These are phyloP conservation scores for Leptogaster cylindrica DNA, from an alignment of 2,888 invertebrate genomes.

Conservation along the genomic window DNA sequence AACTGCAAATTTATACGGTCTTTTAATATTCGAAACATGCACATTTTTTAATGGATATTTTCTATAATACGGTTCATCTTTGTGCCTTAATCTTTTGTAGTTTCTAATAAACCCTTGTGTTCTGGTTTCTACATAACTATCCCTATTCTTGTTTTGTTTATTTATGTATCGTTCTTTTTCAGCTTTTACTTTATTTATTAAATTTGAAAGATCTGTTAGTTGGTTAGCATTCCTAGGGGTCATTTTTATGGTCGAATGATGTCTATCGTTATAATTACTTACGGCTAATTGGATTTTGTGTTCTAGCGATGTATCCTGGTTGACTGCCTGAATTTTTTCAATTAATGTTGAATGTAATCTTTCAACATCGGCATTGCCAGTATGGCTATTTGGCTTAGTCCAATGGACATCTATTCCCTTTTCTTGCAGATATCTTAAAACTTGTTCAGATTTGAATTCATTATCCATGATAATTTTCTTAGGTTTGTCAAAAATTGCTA, in stretches of 20 bases:
- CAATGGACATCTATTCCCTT: conserved; percentile 12
- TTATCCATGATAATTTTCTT: conserved; percentile 28
- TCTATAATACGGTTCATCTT: not conserved
- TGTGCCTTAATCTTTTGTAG: not conserved
- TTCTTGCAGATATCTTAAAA: conserved; percentile 16
- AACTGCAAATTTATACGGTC: not conserved
- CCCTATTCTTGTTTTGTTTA: not conserved
- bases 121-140: not conserved
- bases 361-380: not conserved
- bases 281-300: not conserved
- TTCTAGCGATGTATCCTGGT: not conserved
- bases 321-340: conserved; percentile 1
- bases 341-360: conserved; percentile 29
- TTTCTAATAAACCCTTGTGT: not conserved
- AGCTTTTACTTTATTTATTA: not conserved
- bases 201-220: not conserved
- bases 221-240: not conserved
- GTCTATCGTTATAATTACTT: not conserved
- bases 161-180: not conserved
- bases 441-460: conserved; percentile 29
- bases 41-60: not conserved
- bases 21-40: not conserved
- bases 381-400: conserved; percentile 19
- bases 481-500: conserved; percentile 35
- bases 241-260: not conserved